Evolutionary conservation across 2,113 vertebrate species (phyloP), one percentile per base, ranked within the genome.

Genomic region (Columbina picui): DNA sequence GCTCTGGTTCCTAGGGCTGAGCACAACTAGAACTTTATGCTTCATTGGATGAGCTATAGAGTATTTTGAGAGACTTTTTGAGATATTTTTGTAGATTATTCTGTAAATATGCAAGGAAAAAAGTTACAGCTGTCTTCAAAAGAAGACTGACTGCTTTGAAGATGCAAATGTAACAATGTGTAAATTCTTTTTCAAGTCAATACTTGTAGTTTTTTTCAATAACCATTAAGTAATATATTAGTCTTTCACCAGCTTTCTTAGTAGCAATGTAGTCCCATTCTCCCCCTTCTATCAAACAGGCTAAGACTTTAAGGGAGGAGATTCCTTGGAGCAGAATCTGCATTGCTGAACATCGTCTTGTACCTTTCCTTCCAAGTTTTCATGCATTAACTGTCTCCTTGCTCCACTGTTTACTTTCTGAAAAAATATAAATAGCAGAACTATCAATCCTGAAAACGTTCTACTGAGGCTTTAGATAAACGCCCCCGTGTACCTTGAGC

Each of bases 1-100:
- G 34, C 1, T 1, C n/a, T 12, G 60, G 16, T 36, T 41, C 27
- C 29, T 7, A 22, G 34, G 19, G 73, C 59, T 60, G 52, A 75
- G 77, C 38, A 52, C 32, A 29, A 1, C 12, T 55, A n/a, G 12
- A 41, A 19, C 19, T 1, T 1, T 1, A 0, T 19, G 1, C 50
- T 49, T 36, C 57, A 6, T 68, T 52, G 26, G 36, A 9, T 45
- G 50, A 81, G 9, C 26, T 57, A 22, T 43, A 8, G 49, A 36
- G 13, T 61, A 10, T 68, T 81, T 73, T 27, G 78, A 18, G 7
- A 14, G 29, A 29, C 30, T 74, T 53, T 1, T 15, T 38, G 4
- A 29, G 23, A 4, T 38, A 17, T 74, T 84, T 57, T 77, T 13
- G 13, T 23, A 50, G 64, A 41, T 73, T 41, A 4, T 52, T 16